These are phyloP conservation scores for Netelia inedita DNA, from an alignment of 2,888 invertebrate genomes.

Conservation along the genomic window DNA sequence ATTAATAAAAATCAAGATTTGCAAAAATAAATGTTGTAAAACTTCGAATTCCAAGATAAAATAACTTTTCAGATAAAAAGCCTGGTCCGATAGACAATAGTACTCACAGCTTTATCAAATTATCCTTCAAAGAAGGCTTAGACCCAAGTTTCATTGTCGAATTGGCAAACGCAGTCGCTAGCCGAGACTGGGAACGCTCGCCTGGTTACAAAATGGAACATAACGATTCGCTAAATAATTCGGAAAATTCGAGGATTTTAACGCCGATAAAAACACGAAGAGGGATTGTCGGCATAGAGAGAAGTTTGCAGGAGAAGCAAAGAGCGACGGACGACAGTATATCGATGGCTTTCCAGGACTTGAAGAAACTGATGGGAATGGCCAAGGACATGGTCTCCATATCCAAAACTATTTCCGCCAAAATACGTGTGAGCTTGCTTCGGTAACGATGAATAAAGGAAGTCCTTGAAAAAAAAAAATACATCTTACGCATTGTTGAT, in stretches of 20 bases:
- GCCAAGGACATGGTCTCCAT: constrained; percentile 99
- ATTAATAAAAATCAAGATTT: not conserved
- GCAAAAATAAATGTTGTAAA: not conserved
- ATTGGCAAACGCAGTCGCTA: constrained; percentile 88
- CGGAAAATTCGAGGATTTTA: constrained; percentile 68
- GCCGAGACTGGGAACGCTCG: constrained; percentile 88
- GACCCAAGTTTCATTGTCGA: constrained; percentile 88
- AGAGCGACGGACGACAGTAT: constrained; percentile 97
- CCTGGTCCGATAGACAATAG: constrained; percentile 92
- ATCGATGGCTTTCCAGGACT: constrained; percentile 97
- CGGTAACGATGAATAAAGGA: not conserved
- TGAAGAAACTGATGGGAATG: constrained; percentile 96
- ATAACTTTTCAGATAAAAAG: constrained; percentile 86
- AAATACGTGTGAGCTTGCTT: constrained; percentile 90
- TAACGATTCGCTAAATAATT: constrained; percentile 23
- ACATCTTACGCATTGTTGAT: constrained; percentile 12
- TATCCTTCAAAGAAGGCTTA: constrained; percentile 95
- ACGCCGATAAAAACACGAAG: constrained; percentile 90
- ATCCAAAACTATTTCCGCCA: constrained; percentile 96
- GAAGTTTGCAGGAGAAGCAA: constrained; percentile 95
- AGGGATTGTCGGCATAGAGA: constrained; percentile 98
- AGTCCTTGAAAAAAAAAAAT: not conserved
- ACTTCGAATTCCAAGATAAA: no score
- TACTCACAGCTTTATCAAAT: constrained; percentile 90
- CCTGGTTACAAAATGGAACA: constrained; percentile 72